Base-by-base conservation (phyloP, 2,888 invertebrate species). In the Leistus spinibarbis region DNA sequence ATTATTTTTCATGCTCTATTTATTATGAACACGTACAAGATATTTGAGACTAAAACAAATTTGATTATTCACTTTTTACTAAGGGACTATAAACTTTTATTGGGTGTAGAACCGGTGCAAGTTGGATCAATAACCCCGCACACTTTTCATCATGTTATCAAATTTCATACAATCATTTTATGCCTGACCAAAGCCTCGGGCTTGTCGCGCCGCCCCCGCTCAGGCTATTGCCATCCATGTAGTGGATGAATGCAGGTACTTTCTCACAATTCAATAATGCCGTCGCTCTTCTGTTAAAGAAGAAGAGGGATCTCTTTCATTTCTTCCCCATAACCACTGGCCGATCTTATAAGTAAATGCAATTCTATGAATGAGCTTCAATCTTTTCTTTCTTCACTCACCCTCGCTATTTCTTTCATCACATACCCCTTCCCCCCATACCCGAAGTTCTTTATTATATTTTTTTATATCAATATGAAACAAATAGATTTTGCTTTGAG, bases 291-390 rank as follows among this genome's bases (percentile, higher is more conserved):
- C 10, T 40, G 40, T 10, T 40, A n/a, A n/a, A n/a, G n/a, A n/a
- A 40, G 40, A 40, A 40, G 40, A 40, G 60, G 20, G 71, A 63
- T 71, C 54, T 71, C 71, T 71, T 71, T 71, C 71, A 63, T 63
- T 71, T 71, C 63, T 70, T 24, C 60, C 60, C 60, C 22, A 19
- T 19, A 19, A 19, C 19, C 20, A 60, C 60, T 60, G 60, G 60
- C 13, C 65, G 65, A 22, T 66, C 23, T 3, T 56, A 23, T 71
- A 71, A 71, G 71, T 71, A 71, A 71, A 71, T 71, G 71, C 71
- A 71, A 64, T 71, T 71, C 64, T 9, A 19, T 71, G 54, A 71
- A 71, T 71, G 70, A 63, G 54, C 22, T 63, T 23, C 54, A 57
- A 60, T 53, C 69, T 20, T 23, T 54, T 19, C n/a, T n/a, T n/a